These are phyloP conservation scores for Anguilla obscura DNA, from an alignment of 2,797 vertebrate genomes.

Conservation along the genomic window DNA sequence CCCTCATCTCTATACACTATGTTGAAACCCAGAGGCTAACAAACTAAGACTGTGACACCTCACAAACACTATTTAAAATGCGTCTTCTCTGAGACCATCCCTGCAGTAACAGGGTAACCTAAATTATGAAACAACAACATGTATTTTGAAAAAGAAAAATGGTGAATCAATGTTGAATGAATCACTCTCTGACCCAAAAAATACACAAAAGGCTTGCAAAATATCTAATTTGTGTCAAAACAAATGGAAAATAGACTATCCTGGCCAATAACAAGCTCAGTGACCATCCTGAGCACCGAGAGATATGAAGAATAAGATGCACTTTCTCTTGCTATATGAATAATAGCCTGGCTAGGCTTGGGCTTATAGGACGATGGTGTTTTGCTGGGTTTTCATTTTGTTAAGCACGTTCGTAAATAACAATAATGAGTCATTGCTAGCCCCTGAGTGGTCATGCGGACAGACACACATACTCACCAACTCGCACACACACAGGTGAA, in stretches of 20 bases:
- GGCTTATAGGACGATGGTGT: too few species aligned
- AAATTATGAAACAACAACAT: not conserved
- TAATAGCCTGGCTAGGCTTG: not conserved
- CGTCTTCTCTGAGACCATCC: not conserved
- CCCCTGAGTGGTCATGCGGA: not conserved
- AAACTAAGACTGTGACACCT: not conserved
- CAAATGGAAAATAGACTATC: not conserved
- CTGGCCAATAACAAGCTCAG: not conserved
- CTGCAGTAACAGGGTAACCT: not conserved
- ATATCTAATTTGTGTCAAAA: not conserved
- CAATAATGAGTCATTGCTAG: too few species aligned
- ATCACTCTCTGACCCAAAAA: not conserved
- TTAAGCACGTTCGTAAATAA: too few species aligned
- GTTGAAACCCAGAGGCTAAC: not conserved
- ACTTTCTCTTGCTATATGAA: not conserved
- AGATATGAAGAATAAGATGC: not conserved
- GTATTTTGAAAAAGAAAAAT: not conserved
- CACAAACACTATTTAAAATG: not conserved
- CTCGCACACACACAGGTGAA: not conserved
- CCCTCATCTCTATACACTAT: not conserved
- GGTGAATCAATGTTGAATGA: not conserved
- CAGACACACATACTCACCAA: not conserved
- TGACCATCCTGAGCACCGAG: not conserved
- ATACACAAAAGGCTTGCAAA: not conserved
- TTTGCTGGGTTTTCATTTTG: too few species aligned